Evolutionary conservation across 2,797 vertebrate species (phyloP).

Genomic region (Phoxinus dragarum): DNA sequence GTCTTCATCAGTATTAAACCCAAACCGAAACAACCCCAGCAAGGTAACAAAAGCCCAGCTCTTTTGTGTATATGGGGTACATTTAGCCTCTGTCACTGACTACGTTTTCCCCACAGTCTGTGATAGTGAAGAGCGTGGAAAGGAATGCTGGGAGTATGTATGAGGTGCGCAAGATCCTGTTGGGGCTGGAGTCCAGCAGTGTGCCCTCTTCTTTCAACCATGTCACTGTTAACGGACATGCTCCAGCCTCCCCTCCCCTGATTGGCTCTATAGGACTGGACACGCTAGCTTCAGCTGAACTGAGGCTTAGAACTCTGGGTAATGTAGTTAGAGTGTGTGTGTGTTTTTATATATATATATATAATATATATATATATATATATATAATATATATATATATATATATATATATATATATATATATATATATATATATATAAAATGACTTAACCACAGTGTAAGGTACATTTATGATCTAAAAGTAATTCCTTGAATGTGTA

Average conservation of each 20-base stretch:
- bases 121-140: slow-evolving; percentile 92
- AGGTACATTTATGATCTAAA: slow-evolving; percentile 22
- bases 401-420: neutral
- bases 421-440: neutral
- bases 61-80: neutral
- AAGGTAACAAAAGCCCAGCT: slow-evolving; percentile 81
- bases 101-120: slow-evolving; percentile 78
- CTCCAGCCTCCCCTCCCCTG: slow-evolving; percentile 78
- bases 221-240: slow-evolving; percentile 66
- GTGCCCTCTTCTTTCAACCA: slow-evolving; percentile 71
- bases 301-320: slow-evolving; percentile 98
- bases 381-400: neutral
- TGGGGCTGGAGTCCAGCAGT: slow-evolving; percentile 89
- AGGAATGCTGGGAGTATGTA: slow-evolving; percentile 91
- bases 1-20: slow-evolving; percentile 99
- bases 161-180: slow-evolving; percentile 87
- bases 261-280: slow-evolving; percentile 93
- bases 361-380: neutral
- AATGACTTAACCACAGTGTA: neutral
- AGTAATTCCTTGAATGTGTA: slow-evolving; percentile 11
- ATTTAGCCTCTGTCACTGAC: neutral
- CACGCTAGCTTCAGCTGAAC: slow-evolving; percentile 94
- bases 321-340: slow-evolving; percentile 60
- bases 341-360: accelerated
- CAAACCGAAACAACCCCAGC: slow-evolving; percentile 97